Evolutionary conservation across 1,140 invertebrate genomes (phyloP).

Genomic region (Drosophila jambulina): DNA sequence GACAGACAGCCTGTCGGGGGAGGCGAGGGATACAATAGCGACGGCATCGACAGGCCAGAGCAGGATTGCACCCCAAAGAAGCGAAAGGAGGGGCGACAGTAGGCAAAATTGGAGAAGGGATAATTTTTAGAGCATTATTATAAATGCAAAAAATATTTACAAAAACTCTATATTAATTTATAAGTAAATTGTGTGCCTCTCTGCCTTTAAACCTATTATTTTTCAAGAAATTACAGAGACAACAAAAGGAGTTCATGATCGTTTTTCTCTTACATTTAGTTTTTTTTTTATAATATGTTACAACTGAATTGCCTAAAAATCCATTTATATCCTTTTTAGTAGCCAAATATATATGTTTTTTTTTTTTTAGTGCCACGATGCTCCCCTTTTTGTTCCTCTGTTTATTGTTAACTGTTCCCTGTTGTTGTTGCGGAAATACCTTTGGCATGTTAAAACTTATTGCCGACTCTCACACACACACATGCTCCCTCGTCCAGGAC

Average conservation of each 20-base stretch:
- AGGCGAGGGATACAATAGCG: conserved; percentile 12
- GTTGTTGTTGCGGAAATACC: conserved; percentile 67
- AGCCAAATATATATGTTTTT: conserved; percentile 20
- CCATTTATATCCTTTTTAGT: not conserved
- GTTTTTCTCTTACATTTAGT: too few relatives aligned
- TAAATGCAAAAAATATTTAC: not conserved
- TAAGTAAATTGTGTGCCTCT: too few relatives aligned
- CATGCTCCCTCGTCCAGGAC: conserved; percentile 30
- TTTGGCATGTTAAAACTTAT: conserved; percentile 73
- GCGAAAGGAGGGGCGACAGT: not conserved
- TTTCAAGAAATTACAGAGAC: too few relatives aligned
- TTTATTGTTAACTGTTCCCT: conserved; percentile 38
- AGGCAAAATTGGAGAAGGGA: conserved; percentile 3
- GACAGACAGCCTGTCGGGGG: conserved; percentile 35
- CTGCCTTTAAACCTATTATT: too few relatives aligned
- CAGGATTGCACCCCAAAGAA: conserved; percentile 22
- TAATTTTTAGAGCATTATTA: not conserved
- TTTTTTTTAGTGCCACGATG: conserved; percentile 26
- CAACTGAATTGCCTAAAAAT: not conserved
- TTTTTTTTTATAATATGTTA: not conserved
- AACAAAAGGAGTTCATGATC: too few relatives aligned
- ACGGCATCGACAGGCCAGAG: conserved; percentile 29
- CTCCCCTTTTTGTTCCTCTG: not conserved
- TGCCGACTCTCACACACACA: conserved; percentile 52
- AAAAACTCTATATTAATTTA: too few relatives aligned